Percentiles rank a stretch among this genome's conserved stretches.
These are phyloP conservation scores for Potamarius usumacintae DNA, from an alignment of 2,113 vertebrate genomes.

Conservation along the genomic window DNA sequence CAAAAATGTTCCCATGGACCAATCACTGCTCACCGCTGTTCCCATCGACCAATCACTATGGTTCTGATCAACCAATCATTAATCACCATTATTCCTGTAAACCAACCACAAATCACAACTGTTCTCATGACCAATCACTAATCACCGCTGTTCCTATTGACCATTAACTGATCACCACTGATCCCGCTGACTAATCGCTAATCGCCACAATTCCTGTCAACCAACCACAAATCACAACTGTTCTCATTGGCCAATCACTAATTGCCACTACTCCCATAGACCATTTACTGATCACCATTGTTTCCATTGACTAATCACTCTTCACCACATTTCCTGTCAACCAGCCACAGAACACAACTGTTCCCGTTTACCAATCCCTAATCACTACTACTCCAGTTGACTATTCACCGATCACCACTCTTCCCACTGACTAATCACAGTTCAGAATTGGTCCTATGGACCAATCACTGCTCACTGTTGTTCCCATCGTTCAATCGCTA, in stretches of 20 bases:
- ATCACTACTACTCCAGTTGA: neutral
- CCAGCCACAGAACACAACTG: neutral
- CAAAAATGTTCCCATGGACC: neutral
- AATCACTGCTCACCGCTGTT: neutral
- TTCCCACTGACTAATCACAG: neutral
- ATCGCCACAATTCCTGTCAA: neutral
- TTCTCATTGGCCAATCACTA: neutral
- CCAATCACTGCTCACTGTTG: neutral
- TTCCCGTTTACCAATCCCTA: neutral
- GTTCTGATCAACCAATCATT: neutral
- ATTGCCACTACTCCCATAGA: neutral
- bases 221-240: neutral
- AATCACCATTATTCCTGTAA: neutral
- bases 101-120: neutral
- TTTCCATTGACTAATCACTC: neutral
- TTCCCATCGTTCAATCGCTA: neutral
- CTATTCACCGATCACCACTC: neutral
- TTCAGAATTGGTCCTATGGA: neutral
- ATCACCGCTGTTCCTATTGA: neutral
- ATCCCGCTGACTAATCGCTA: neutral
- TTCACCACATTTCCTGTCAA: neutral
- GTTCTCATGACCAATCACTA: neutral
- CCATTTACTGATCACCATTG: neutral
- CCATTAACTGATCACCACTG: neutral
- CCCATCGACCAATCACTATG: neutral